Conservation (phyloP, 2,797 vertebrate genomes). For the Lindbergichthys nudifrons region DNA sequence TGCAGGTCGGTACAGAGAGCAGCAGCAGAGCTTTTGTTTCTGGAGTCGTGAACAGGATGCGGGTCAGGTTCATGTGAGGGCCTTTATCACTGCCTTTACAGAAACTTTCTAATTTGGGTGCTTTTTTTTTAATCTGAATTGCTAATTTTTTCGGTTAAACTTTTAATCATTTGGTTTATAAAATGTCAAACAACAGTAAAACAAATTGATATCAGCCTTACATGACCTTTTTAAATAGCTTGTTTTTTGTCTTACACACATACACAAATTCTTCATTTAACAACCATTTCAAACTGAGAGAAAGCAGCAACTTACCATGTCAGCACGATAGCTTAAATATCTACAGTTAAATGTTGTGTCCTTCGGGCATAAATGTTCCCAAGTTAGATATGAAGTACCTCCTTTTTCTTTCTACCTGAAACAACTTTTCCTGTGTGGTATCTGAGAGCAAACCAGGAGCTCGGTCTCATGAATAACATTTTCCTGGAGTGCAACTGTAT, state of each 20-base stretch:
- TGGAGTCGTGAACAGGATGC: conserved; percentile 20
- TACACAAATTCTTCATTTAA: neutral
- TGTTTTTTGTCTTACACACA: neutral
- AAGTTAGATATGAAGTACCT: neutral
- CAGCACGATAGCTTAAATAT: neutral
- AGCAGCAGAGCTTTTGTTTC: conserved; percentile 25
- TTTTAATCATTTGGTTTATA: neutral
- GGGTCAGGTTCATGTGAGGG: conserved; percentile 15
- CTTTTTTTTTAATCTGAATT: neutral
- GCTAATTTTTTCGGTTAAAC: neutral
- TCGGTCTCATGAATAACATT: conserved; percentile 47
- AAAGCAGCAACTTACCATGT: neutral
- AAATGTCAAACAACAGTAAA: neutral
- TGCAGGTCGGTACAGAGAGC: conserved; percentile 49
- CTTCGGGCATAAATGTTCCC: neutral
- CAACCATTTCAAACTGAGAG: neutral
- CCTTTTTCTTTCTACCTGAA: neutral
- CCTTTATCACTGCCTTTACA: neutral
- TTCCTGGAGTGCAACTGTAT: conserved; percentile 28
- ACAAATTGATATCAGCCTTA: neutral
- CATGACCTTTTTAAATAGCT: neutral
- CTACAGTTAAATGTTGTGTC: neutral
- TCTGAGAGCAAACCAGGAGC: conserved; percentile 39
- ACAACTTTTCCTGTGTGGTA: conserved; percentile 36
- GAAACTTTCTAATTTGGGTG: neutral